Evolutionary conservation across 2,113 vertebrate genomes (phyloP), one percentile per base, ranked within the genome.

Genomic region (Eclectus roratus): DNA sequence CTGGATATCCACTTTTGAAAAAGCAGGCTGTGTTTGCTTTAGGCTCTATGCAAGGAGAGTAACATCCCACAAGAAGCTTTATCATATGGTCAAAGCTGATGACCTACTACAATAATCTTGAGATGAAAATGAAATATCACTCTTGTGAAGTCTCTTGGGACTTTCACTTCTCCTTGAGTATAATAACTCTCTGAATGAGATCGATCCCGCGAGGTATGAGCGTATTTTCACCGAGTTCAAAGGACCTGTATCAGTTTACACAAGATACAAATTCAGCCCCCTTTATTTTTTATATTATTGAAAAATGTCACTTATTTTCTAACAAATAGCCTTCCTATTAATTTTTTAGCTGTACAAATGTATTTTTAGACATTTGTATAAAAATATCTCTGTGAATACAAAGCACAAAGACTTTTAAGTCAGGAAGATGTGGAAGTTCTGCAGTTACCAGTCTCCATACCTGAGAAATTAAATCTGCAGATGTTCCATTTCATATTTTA

Each of bases 21-120:
- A 96, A 89, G 65, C 44, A 81, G 73, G 4, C 25, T 76, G 80
- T 93, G 89, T 96, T 93, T 95, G 74, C 85, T 96, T 84, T 80
- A 82, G 77, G 56, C 80, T 74, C 46, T 82, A 9, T 56, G 28
- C 85, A 56, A 72, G 46, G 43, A 94, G 85, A 91, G 60, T 50
- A 90, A 56, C 37, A 83, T 56, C 12, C 31, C 73, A 43, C 50
- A 60, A 76, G 84, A 85, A 77, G 35, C 58, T 80, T 88, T 81
- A 85, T 56, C 79, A 63, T 52, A 25, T 0, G 5, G 84, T 92
- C 80, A 88, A 84, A 94, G 93, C 47, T 88, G 84, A 89, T 3
- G 71, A 77, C 69, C 25, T 77, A 70, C 53, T 39, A 49, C 68
- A 85, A 8, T 87, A 69, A 94, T 82, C 73, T 78, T 7, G 44